These are phyloP conservation scores for Platichthys stellatus DNA, from an alignment of 2,113 vertebrate genomes.

Conservation along the genomic window DNA sequence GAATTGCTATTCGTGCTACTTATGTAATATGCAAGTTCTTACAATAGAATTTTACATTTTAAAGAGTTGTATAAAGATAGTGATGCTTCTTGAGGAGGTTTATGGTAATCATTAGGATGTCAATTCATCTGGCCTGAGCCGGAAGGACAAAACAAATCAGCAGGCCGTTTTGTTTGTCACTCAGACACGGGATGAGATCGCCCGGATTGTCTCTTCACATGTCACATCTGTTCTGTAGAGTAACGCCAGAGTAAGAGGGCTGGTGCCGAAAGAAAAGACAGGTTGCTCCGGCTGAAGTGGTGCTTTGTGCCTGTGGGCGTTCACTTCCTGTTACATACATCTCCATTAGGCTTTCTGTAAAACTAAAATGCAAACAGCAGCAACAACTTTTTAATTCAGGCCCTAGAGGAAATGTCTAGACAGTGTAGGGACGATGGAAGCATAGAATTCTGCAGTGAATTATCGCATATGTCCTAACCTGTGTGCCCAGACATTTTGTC, in stretches of 20 bases:
- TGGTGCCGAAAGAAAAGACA: constrained; percentile 7
- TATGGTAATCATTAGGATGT: background rate
- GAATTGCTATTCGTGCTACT: background rate
- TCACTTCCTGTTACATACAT: constrained; percentile 13
- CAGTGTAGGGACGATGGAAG: background rate
- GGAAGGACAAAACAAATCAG: background rate
- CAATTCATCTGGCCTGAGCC: background rate
- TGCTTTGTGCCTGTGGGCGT: constrained; percentile 19
- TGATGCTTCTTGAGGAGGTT: too few species aligned
- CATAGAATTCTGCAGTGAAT: background rate
- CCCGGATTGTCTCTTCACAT: constrained; percentile 47
- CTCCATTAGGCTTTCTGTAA: constrained; percentile 9
- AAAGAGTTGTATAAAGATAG: too few species aligned
- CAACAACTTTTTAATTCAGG: constrained; percentile 8
- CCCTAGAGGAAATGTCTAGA: constrained; percentile 14
- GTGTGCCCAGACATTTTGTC: background rate
- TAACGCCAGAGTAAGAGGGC: constrained; percentile 14
- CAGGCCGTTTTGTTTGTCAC: constrained; percentile 12
- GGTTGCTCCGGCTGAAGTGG: constrained; percentile 11
- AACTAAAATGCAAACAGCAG: constrained; percentile 16
- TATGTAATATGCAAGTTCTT: too few species aligned
- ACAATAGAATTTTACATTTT: background rate
- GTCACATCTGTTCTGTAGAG: constrained; percentile 53
- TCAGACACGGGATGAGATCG: constrained; percentile 25
- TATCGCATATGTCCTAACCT: background rate